Percentiles rank a stretch among this genome's conserved stretches.
Evolutionary conservation across 2,113 vertebrate species (phyloP).

Genomic region (Microcebus griseorufus): DNA sequence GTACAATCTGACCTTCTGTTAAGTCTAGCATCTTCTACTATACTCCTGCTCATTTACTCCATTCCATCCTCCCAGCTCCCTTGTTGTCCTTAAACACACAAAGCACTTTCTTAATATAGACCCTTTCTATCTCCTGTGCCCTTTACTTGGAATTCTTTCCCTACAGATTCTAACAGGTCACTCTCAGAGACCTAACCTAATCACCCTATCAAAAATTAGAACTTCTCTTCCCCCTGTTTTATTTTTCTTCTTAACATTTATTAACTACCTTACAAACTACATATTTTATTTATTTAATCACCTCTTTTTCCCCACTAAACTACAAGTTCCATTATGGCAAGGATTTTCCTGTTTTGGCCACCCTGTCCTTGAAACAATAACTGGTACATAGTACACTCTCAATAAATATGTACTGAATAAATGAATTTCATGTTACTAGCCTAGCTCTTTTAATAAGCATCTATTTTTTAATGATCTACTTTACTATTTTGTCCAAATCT

Average conservation of each 20-base stretch:
- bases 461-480: slow-evolving; percentile 29
- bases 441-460: background rate
- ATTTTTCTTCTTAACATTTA: background rate
- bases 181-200: background rate
- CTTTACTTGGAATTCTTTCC: background rate
- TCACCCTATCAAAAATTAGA: background rate
- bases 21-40: background rate
- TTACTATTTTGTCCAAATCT: slow-evolving; percentile 24
- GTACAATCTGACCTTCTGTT: background rate
- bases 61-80: background rate
- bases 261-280: background rate
- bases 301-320: slow-evolving; percentile 3
- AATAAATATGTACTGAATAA: slow-evolving; percentile 3
- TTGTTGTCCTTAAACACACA: background rate
- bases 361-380: background rate
- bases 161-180: background rate
- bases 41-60: background rate
- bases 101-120: slow-evolving; percentile 25
- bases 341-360: slow-evolving; percentile 38
- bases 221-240: slow-evolving; percentile 1
- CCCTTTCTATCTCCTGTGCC: background rate
- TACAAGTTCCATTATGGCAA: slow-evolving; percentile 28
- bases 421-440: background rate
- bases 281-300: background rate
- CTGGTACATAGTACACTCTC: background rate